These are phyloP conservation scores for Agrotis ipsilon DNA, from an alignment of 2,888 invertebrate genomes.

Conservation along the genomic window DNA sequence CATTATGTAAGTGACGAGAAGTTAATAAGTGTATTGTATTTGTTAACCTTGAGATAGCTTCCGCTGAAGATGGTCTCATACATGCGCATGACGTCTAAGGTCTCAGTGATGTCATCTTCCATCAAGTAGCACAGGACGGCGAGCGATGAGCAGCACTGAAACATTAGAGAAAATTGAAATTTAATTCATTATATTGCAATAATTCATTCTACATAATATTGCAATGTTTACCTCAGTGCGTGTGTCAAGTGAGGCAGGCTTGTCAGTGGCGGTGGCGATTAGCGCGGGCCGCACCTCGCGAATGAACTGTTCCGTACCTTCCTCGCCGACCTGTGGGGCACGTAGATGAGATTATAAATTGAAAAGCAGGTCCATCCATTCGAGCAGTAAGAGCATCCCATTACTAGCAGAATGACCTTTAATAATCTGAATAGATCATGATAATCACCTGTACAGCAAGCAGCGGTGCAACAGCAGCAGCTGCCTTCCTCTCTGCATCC, in stretches of 20 bases:
- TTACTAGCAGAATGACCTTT: too few relatives aligned
- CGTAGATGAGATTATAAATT: too few relatives aligned
- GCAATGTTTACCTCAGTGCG: constrained; percentile 93
- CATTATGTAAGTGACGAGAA: neutral
- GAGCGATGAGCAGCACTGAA: constrained; percentile 96
- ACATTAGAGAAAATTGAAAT: constrained; percentile 50
- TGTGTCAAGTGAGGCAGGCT: constrained; percentile 93
- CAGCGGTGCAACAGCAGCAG: constrained; percentile 95
- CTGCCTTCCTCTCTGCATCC: constrained; percentile 95
- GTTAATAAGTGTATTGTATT: too few relatives aligned
- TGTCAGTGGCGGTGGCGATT: constrained; percentile 94
- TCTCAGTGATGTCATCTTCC: constrained; percentile 94
- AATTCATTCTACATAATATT: too few relatives aligned
- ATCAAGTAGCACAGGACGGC: constrained; percentile 96
- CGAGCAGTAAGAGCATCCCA: too few relatives aligned
- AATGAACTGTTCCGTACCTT: constrained; percentile 93
- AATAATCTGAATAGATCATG: neutral
- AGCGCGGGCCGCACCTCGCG: constrained; percentile 94
- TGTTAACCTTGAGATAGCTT: constrained; percentile 93
- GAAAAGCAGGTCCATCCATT: too few relatives aligned
- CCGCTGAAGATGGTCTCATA: constrained; percentile 95
- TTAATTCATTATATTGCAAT: neutral
- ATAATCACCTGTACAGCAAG: constrained; percentile 94
- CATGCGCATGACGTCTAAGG: constrained; percentile 94
- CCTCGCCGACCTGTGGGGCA: constrained; percentile 86